Percentiles rank a stretch among this genome's conserved stretches.
These are phyloP conservation scores for Chironomus tentans DNA, from an alignment of 2,888 invertebrate genomes.

Conservation along the genomic window DNA sequence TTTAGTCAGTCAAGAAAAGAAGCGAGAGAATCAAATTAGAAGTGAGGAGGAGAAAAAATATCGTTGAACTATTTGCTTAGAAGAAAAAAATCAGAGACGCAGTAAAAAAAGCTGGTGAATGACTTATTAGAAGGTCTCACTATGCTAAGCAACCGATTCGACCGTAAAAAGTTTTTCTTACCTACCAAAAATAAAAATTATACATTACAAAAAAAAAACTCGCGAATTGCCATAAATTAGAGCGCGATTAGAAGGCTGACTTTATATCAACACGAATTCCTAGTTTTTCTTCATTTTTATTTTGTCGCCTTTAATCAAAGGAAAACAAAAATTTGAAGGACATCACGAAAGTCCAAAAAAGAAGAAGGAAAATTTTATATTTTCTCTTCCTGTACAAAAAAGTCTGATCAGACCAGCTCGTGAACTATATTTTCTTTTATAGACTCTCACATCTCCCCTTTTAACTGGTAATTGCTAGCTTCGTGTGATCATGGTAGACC, in stretches of 20 bases:
- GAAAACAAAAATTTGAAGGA: neutral
- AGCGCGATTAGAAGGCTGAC: neutral
- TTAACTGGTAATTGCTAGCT: too few species aligned
- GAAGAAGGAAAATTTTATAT: neutral
- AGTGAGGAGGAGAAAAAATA: neutral
- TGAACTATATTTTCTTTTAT: too few species aligned
- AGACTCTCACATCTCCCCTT: too few species aligned
- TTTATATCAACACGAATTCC: neutral
- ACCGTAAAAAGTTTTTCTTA: conserved; percentile 2
- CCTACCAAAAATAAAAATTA: neutral
- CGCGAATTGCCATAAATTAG: neutral
- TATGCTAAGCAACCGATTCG: conserved; percentile 10
- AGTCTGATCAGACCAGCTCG: too few species aligned
- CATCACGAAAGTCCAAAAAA: neutral
- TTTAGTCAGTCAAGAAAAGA: too few species aligned
- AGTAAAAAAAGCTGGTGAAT: conserved; percentile 7
- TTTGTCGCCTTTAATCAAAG: neutral
- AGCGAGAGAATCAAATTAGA: too few species aligned
- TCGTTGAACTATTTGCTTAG: neutral
- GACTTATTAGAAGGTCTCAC: conserved; percentile 20
- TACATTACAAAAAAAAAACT: neutral
- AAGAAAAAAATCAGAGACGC: neutral
- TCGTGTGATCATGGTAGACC: neutral
- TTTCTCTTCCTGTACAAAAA: neutral
- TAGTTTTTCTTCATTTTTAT: neutral